Base-by-base conservation (phyloP, 1,140 invertebrate genomes). In the Rhagoletis zephyria region DNA sequence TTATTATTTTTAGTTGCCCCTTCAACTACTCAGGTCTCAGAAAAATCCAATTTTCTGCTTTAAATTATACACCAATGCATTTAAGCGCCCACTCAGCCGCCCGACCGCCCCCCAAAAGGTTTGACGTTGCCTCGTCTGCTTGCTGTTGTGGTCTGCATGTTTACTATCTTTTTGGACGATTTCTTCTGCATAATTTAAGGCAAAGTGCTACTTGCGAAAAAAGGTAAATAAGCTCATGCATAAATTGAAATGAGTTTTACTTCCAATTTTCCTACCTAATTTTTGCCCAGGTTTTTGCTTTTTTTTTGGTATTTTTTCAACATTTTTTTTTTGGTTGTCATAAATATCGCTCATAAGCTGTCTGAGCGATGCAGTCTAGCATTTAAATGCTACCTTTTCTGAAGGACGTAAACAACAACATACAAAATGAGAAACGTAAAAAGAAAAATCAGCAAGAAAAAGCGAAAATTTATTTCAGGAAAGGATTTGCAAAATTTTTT, bases 101-200 rank as follows among this genome's bases (percentile, higher is more conserved):
- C 7, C 7, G 42, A 81, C 1, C 5, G n/a, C 5, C 10, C 51
- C 3, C 51, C 51, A 56, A 30, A 30, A 67, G 61, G 12, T 45
- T 81, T 6, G 10, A 7, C 9, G 4, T 0, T 42, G 87, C 87
- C 63, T 87, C 30, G 30, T 30, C 16, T 3, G 48, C 85, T 88
- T 87, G 87, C 67, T 30, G 30, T 30, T 30, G 30, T 30, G 67
- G 59, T 86, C 87, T 51, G 30, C 45, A 60, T 45, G 42, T 70
- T 59, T 85, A 85, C 61, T 48, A 85, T 42, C 60, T 85, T 70
- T 63, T 61, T 56, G 42, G 48, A 9, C 63, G 64, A 7, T 61
- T 85, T 77, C 30, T 87, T 87, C 88, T 90, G 90, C 90, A 92
- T 91, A 90, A 90, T 88, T 89, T 89, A 89, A 85, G 48, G 74